Percentiles rank a stretch among this genome's conserved stretches.
phyloP scores from a whole-genome alignment of 2,888 invertebrate species.

The Archips xylosteana region DNA sequence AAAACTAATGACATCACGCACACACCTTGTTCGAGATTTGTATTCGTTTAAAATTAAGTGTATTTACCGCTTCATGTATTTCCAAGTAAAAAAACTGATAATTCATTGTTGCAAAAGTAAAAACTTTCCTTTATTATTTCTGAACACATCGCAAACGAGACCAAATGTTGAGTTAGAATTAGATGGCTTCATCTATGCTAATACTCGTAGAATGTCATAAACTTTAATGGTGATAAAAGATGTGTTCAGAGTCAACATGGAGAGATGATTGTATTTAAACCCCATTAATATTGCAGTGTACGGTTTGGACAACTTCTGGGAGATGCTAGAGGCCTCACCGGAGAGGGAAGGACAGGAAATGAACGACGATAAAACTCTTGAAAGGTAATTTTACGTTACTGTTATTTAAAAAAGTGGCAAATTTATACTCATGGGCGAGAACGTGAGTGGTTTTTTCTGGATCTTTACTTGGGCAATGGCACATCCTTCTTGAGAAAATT shows the following conservation, averaged over 20 bases:
- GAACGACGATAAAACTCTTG: conserved; percentile 70
- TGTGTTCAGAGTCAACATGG: background rate
- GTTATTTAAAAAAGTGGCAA: background rate
- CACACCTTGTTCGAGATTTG: background rate
- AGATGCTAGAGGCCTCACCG: conserved; percentile 70
- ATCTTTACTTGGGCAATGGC: too few relatives aligned
- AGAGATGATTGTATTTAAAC: conserved; percentile 22
- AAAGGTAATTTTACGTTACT: conserved; percentile 63
- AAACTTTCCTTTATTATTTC: background rate
- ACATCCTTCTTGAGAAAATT: too few relatives aligned
- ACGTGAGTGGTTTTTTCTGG: too few relatives aligned
- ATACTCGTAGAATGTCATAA: too few relatives aligned
- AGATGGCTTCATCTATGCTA: background rate
- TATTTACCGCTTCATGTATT: background rate
- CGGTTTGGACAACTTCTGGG: conserved; percentile 81
- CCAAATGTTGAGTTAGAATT: background rate
- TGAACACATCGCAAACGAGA: background rate
- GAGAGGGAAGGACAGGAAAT: conserved; percentile 72
- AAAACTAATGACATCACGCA: background rate
- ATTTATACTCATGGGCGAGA: too few relatives aligned
- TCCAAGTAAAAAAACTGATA: background rate
- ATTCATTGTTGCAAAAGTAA: background rate
- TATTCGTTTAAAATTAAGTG: background rate
- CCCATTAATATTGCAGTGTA: conserved; percentile 62
- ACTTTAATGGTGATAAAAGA: background rate